Evolutionary conservation across 1,140 invertebrate genomes (phyloP).

Genomic region (Temnothorax longispinosus): DNA sequence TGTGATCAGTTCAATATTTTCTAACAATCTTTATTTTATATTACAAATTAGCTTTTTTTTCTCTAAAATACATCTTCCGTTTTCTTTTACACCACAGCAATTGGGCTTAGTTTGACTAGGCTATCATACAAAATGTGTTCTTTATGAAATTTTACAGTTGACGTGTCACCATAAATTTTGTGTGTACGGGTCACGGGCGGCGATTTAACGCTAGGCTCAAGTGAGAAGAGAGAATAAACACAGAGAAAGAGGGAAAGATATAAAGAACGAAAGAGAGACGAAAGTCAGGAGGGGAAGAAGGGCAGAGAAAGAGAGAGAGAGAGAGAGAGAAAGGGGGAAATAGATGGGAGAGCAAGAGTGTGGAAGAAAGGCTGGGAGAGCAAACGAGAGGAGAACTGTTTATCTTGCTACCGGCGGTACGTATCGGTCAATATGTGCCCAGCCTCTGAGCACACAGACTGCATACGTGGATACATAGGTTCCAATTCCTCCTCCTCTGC

Average conservation of each 20-base stretch:
- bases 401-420: constrained; percentile 82
- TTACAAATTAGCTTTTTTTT: not conserved
- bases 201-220: constrained; percentile 59
- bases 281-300: not conserved
- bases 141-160: constrained; percentile 56
- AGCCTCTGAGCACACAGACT: constrained; percentile 80
- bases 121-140: constrained; percentile 25
- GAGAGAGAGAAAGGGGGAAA: not conserved
- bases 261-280: constrained; percentile 41
- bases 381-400: constrained; percentile 76
- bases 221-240: constrained; percentile 58
- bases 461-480: constrained; percentile 78
- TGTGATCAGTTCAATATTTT: not conserved
- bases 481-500: constrained; percentile 61
- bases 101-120: constrained; percentile 11
- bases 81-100: not conserved
- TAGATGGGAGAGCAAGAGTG: not conserved
- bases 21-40: not conserved
- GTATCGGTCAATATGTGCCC: constrained; percentile 83
- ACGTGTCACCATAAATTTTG: constrained; percentile 56
- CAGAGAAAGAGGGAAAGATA: constrained; percentile 46
- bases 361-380: constrained; percentile 43
- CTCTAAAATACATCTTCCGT: not conserved
- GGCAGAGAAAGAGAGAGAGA: constrained; percentile 37
- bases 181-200: constrained; percentile 15